Conservation (phyloP, 2,113 vertebrate species). For the Nerophis lumbriciformis region DNA sequence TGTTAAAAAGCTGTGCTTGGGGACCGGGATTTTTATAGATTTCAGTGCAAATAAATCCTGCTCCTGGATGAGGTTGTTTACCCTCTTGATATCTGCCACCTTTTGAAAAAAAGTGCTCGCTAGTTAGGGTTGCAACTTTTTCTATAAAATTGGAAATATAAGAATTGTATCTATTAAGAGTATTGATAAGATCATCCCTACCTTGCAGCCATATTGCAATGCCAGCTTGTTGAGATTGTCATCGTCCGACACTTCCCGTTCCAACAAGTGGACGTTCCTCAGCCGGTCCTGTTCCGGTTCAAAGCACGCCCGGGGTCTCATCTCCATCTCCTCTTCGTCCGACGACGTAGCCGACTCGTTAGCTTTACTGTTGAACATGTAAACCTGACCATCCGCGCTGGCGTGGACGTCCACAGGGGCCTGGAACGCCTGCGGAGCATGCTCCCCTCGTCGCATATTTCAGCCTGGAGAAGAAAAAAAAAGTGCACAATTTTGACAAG, state of each 20-base stretch:
- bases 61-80: conserved; percentile 90
- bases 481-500: not conserved
- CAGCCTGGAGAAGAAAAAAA: conserved; percentile 18
- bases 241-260: conserved; percentile 71
- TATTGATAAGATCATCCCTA: conserved; percentile 43
- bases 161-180: not conserved
- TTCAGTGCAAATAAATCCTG: conserved; percentile 91
- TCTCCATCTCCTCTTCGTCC: conserved; percentile 81
- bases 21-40: conserved; percentile 88
- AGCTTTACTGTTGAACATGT: conserved; percentile 68
- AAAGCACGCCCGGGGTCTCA: conserved; percentile 65
- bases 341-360: conserved; percentile 67
- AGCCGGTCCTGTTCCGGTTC: conserved; percentile 37
- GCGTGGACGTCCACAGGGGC: conserved; percentile 78
- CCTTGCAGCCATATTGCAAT: conserved; percentile 92
- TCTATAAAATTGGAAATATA: too few relatives aligned
- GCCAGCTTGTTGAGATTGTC: conserved; percentile 92
- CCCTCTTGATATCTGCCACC: conserved; percentile 90
- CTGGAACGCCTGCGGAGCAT: conserved; percentile 74
- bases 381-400: conserved; percentile 80
- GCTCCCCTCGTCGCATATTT: conserved; percentile 79
- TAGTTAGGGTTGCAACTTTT: not conserved
- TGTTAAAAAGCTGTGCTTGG: conserved; percentile 78
- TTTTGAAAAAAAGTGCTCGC: conserved; percentile 49
- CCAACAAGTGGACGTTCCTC: conserved; percentile 73